Evolutionary conservation across 2,888 invertebrate genomes (phyloP), one percentile per base, ranked within the genome.

Genomic region (Xanthostigma xanthostigma): DNA sequence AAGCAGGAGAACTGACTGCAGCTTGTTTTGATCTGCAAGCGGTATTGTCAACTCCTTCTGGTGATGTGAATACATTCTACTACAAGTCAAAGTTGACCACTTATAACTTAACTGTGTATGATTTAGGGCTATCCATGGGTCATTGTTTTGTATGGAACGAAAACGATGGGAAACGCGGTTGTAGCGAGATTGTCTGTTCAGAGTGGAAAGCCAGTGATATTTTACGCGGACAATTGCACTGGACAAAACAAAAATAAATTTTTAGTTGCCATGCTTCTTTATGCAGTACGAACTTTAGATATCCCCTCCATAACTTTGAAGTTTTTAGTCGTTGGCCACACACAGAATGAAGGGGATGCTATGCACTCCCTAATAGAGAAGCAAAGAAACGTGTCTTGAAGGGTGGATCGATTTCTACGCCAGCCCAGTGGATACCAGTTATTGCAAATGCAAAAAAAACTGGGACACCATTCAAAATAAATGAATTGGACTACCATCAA

Each of bases 181-280:
- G 53, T 13, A 54, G 49, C 44, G 56, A 58, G 55, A 56, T 58
- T 35, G 57, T 52, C 13, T 52, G 46, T 36, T 56, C n/a, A 34
- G 11, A 38, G 42, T 36, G 40, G 48, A 8, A 37, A 46, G 9
- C 46, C 52, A 8, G 17, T 53, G 33, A 34, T 51, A 9, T 56
- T 60, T 44, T 61, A 56, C 51, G 55, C 58, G 9, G 58, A 59
- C 48, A 60, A 58, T 49, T 59, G 60, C 44, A 33, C 48, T 37
- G 57, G 56, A 2, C 57, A 57, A 44, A 50, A 58, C 38, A 58
- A 59, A 51, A 59, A 56, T 49, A 52, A 51, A 48, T 57, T 52
- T 46, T 53, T 58, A 27, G 45, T 58, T 35, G 43, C 53, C 36
- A 36, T 55, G 39, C 54, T 50, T 43, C 14, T 54, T 12, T 56